These are phyloP conservation scores for Sylvia borin DNA, from an alignment of 2,797 vertebrate species.

Conservation along the genomic window DNA sequence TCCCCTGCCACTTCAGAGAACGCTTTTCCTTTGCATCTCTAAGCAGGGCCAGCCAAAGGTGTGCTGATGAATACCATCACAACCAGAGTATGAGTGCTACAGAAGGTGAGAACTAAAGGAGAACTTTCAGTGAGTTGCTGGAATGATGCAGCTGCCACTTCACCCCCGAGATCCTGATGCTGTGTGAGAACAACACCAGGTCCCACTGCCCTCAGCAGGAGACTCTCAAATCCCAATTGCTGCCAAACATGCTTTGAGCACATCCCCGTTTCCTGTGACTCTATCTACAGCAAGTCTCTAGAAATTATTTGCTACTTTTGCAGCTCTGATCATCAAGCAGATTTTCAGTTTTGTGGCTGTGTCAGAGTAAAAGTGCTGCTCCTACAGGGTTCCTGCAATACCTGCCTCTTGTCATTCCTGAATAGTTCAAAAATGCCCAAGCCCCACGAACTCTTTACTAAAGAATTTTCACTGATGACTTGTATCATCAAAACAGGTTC, in stretches of 20 bases:
- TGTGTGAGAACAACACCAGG: background rate
- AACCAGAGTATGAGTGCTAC: fast-evolving
- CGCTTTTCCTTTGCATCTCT: background rate
- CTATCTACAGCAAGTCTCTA: fast-evolving
- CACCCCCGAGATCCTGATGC: fast-evolving
- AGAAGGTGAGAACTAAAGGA: background rate
- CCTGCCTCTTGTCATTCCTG: background rate
- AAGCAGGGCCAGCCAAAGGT: background rate
- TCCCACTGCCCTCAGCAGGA: background rate
- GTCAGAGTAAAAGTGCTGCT: background rate
- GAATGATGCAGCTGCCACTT: background rate
- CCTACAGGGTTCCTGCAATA: background rate
- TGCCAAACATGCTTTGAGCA: background rate
- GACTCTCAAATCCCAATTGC: background rate
- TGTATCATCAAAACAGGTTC: conserved; percentile 8
- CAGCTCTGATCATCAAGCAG: background rate
- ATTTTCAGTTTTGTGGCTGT: background rate
- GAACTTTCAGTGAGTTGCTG: background rate
- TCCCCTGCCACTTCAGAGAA: background rate
- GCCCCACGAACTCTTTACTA: background rate
- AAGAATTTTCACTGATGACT: conserved; percentile 4
- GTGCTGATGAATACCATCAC: background rate
- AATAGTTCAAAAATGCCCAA: conserved; percentile 2
- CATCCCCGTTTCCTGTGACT: background rate
- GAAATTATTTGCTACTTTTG: background rate